A percentile compares a stretch with the other conserved stretches of the same genome.
These are phyloP conservation scores for Hemaris fuciformis DNA, from an alignment of 2,888 invertebrate species.

Conservation along the genomic window DNA sequence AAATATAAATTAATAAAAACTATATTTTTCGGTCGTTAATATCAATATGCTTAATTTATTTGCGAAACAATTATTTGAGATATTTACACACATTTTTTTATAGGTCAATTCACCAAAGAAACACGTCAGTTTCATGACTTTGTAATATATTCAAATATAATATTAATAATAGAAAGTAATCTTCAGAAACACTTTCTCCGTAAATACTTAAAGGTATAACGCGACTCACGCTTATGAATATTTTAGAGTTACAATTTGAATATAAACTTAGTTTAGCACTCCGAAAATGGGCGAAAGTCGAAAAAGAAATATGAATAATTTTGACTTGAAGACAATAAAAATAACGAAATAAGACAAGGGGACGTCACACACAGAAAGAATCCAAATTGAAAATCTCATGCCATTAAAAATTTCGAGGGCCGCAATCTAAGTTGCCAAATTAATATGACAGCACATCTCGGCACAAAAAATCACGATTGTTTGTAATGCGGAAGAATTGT, in stretches of 20 bases:
- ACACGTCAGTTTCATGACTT: too few species aligned
- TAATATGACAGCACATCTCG: slow-evolving; percentile 56
- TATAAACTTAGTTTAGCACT: slow-evolving; percentile 21
- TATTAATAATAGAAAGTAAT: neutral
- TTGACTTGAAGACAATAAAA: slow-evolving; percentile 33
- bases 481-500: neutral
- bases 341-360: slow-evolving; percentile 29
- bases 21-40: too few species aligned
- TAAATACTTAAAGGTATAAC: neutral
- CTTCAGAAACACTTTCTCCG: neutral
- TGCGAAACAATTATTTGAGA: neutral
- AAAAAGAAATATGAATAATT: slow-evolving; percentile 24
- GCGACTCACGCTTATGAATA: neutral
- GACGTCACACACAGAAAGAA: slow-evolving; percentile 49
- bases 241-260: neutral
- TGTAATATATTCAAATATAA: neutral
- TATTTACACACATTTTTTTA: too few species aligned
- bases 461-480: slow-evolving; percentile 2
- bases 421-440: slow-evolving; percentile 73
- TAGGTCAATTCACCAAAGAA: too few species aligned
- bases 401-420: slow-evolving; percentile 37
- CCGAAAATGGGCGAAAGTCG: slow-evolving; percentile 15
- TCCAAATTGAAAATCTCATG: slow-evolving; percentile 53
- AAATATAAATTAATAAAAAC: too few species aligned
- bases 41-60: neutral